These are phyloP conservation scores for Pycnomerus fuliginosus DNA, from an alignment of 2,888 invertebrate species.

Conservation along the genomic window DNA sequence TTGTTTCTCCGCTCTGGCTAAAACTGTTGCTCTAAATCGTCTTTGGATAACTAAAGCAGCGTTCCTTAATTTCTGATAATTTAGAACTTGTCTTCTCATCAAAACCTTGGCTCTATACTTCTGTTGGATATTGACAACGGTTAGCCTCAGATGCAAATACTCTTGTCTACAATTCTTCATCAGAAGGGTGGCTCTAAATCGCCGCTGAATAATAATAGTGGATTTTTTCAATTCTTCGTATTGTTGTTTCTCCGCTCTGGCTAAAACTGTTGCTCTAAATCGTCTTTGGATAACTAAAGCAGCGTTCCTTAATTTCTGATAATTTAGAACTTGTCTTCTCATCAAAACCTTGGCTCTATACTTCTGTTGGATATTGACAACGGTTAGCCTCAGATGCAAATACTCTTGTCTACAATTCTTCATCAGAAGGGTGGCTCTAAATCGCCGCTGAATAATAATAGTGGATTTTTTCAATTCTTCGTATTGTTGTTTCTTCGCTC, in stretches of 20 bases:
- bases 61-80: constrained; percentile 38
- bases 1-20: constrained; percentile 49
- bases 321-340: not conserved
- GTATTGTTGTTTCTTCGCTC: constrained; percentile 55
- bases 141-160: constrained; percentile 33
- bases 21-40: constrained; percentile 53
- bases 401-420: constrained; percentile 49
- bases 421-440: constrained; percentile 53
- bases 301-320: constrained; percentile 23
- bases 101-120: constrained; percentile 2
- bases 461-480: constrained; percentile 42
- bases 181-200: constrained; percentile 51
- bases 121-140: constrained; percentile 28
- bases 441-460: constrained; percentile 51
- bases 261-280: constrained; percentile 40
- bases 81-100: constrained; percentile 17
- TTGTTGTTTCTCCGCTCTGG: constrained; percentile 41
- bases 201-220: constrained; percentile 49
- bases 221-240: constrained; percentile 45
- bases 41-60: constrained; percentile 55
- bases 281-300: constrained; percentile 46
- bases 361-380: constrained; percentile 30
- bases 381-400: constrained; percentile 44
- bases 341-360: constrained; percentile 47
- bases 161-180: constrained; percentile 28